Conservation (phyloP, 2,888 invertebrate genomes). For the Theristus sp. region DNA sequence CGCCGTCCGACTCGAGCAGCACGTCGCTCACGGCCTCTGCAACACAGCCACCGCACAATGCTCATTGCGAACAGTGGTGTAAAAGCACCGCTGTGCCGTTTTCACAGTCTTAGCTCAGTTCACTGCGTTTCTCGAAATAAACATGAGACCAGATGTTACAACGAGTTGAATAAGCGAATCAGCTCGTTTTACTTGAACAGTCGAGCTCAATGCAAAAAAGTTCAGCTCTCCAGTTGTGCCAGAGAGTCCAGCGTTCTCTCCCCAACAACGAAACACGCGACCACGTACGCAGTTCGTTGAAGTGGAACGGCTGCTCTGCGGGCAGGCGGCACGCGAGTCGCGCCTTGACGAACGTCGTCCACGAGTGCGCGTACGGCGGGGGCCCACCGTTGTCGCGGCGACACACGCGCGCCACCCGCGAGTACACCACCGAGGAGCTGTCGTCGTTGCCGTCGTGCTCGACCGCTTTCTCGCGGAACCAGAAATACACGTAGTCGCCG, state of each 20-base stretch:
- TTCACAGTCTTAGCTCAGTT: neutral
- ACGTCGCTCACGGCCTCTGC: conserved; percentile 76
- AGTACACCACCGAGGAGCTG: conserved; percentile 66
- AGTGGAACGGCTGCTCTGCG: conserved; percentile 86
- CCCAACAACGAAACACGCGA: no score
- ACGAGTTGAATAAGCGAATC: no score
- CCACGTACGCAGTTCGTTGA: conserved; percentile 78
- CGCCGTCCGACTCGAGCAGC: conserved; percentile 57
- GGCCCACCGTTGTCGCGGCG: conserved; percentile 81
- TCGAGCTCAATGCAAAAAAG: no score
- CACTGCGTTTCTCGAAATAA: neutral
- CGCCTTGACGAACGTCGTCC: conserved; percentile 83
- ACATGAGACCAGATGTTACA: no score
- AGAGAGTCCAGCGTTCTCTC: no score
- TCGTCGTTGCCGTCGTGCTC: conserved; percentile 83
- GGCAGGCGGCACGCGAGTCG: conserved; percentile 84
- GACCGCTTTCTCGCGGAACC: conserved; percentile 75
- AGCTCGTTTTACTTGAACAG: no score
- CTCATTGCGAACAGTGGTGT: no score
- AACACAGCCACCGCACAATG: conserved; percentile 24
- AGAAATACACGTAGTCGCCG: conserved; percentile 69
- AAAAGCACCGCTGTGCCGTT: neutral
- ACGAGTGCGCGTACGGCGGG: conserved; percentile 32
- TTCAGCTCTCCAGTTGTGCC: no score
- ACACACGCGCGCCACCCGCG: conserved; percentile 78